Evolutionary conservation across 2,113 vertebrate genomes (phyloP), one percentile per base, ranked within the genome.

Genomic region (Pedetes capensis): DNA sequence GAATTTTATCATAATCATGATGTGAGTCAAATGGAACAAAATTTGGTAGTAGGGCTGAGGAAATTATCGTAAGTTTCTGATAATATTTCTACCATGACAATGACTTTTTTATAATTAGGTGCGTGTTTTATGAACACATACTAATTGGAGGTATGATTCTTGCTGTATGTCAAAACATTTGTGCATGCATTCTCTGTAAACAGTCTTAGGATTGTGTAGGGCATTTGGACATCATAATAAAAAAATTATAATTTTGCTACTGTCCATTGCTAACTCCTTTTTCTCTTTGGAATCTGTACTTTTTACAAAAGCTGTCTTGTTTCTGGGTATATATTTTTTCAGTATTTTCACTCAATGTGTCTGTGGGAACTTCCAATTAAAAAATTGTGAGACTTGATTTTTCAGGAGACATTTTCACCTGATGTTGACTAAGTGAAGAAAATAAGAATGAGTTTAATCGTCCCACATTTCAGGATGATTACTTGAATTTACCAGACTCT

Each of bases 341-440:
- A n/a, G 12, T 64, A 74, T 85, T 79, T 87, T 69, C 83, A 87
- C 39, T 23, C 22, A 29, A 71, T 22, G 34, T 75, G 59, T 66
- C 12, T 94, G 6, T 63, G 85, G 39, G 89, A 83, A 89, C 51
- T 91, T 94, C 32, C 22, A 49, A 13, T 27, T 94, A 39, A 72
- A 76, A 92, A 89, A 64, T 95, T 55, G 80, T 49, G 18, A 87
- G 84, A 75, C 59, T 89, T 51, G 49, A 23, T 44, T 87, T 88
- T 85, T 88, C 4, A 78, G 78, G 49, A 64, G n/a, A 25, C n/a
- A 92, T 93, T 87, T 63, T 80, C 57, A 42, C 51, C n/a, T 93
- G 69, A n/a, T 79, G 61, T n/a, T 81, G 79, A 79, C 55, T 76
- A 87, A 29, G 17, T 94, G 34, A 94, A 87, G 68, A 92, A 96